These are phyloP conservation scores for Polydrusus cervinus DNA, from an alignment of 2,888 invertebrate genomes.

Conservation along the genomic window DNA sequence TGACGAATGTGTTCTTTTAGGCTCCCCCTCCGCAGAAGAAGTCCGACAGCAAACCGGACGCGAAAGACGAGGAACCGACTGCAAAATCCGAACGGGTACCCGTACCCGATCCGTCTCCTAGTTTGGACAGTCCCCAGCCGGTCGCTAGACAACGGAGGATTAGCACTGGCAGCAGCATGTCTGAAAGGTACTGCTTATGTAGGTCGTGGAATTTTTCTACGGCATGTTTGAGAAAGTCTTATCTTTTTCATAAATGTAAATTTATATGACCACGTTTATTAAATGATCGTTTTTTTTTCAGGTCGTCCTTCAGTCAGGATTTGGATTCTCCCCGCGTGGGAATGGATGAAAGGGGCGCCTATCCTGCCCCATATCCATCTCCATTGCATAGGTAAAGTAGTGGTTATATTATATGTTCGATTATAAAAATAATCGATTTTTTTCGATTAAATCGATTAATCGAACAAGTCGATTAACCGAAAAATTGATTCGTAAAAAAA, in stretches of 20 bases:
- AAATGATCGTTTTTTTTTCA: slow-evolving; percentile 9
- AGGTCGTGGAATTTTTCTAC: no score
- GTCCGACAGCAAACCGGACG: slow-evolving; percentile 70
- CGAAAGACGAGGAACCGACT: slow-evolving; percentile 66
- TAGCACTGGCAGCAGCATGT: slow-evolving; percentile 86
- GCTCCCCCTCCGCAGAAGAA: slow-evolving; percentile 77
- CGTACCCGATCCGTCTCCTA: slow-evolving; percentile 64
- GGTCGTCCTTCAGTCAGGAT: slow-evolving; percentile 84
- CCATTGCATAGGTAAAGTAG: slow-evolving; percentile 74
- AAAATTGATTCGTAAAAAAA: no score
- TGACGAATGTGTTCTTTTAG: slow-evolving; percentile 17
- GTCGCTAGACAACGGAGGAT: slow-evolving; percentile 78
- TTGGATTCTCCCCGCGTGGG: slow-evolving; percentile 82
- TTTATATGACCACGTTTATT: not conserved
- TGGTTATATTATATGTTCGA: no score
- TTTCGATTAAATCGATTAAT: no score
- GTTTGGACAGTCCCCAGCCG: slow-evolving; percentile 68
- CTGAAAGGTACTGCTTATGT: slow-evolving; percentile 78
- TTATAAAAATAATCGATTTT: no score
- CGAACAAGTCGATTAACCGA: no score
- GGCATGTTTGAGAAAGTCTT: no score
- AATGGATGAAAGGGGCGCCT: slow-evolving; percentile 76
- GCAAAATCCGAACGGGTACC: slow-evolving; percentile 69
- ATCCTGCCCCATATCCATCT: slow-evolving; percentile 83
- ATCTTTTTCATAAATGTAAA: no score